A percentile compares a stretch with the other conserved stretches of the same genome.
phyloP scores from a whole-genome alignment of 2,888 invertebrate genomes.

The Amphimallon solstitiale region DNA sequence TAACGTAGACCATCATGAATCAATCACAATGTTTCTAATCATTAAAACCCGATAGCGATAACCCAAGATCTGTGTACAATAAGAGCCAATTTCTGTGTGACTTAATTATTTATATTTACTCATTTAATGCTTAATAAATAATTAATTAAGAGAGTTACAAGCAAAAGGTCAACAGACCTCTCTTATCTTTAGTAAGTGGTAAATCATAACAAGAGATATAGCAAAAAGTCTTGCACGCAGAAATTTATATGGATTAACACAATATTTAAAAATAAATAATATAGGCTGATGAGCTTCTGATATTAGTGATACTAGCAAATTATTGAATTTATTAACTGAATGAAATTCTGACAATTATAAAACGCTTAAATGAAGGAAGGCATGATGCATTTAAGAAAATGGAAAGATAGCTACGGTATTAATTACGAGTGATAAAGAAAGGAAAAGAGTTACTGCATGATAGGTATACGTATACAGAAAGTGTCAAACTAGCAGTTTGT shows the following conservation, averaged over 20 bases:
- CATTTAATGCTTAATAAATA: conserved; percentile 36
- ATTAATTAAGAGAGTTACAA: conserved; percentile 14
- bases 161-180: conserved; percentile 10
- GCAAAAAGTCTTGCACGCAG: not conserved
- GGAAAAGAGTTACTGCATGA: too few relatives aligned
- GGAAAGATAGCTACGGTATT: too few relatives aligned
- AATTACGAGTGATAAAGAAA: too few relatives aligned
- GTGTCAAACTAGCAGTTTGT: too few relatives aligned
- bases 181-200: conserved; percentile 1
- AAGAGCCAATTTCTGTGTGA: conserved; percentile 16
- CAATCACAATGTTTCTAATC: conserved; percentile 16
- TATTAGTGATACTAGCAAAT: too few relatives aligned
- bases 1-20: conserved; percentile 7
- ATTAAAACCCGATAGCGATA: conserved; percentile 17
- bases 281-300: too few relatives aligned
- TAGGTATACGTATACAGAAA: too few relatives aligned
- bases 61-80: conserved; percentile 9
- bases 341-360: too few relatives aligned
- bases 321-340: too few relatives aligned
- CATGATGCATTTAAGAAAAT: too few relatives aligned
- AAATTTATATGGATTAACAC: not conserved
- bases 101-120: conserved; percentile 32
- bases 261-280: too few relatives aligned
- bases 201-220: not conserved
- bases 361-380: too few relatives aligned